Evolutionary conservation across 2,113 vertebrate genomes (phyloP).

Genomic region (Pituophis catenifer): DNA sequence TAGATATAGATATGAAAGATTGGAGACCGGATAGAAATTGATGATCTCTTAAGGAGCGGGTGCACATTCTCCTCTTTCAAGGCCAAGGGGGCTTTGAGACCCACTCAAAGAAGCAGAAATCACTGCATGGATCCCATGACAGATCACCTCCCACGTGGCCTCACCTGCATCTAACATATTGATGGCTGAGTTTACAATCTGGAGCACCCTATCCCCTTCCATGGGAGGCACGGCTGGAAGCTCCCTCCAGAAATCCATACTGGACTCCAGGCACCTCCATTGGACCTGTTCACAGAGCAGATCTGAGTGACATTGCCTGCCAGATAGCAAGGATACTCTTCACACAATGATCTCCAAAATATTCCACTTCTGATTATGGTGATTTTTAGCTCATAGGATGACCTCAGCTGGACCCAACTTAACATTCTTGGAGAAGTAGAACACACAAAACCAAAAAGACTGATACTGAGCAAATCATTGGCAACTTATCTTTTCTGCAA

Average conservation of each 20-base stretch:
- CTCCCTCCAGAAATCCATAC: background rate
- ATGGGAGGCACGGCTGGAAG: background rate
- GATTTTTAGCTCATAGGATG: background rate
- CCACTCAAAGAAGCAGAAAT: background rate
- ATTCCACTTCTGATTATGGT: background rate
- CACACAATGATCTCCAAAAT: background rate
- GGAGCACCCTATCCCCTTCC: background rate
- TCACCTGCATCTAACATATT: background rate
- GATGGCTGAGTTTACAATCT: background rate
- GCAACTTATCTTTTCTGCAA: background rate
- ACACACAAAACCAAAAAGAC: background rate
- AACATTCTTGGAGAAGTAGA: background rate
- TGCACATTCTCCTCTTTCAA: background rate
- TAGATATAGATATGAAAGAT: too few relatives aligned
- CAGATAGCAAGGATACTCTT: background rate
- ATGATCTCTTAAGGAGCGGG: background rate
- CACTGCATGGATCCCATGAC: background rate
- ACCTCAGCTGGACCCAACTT: background rate
- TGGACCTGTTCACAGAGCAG: background rate
- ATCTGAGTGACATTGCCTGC: background rate
- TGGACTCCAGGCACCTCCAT: background rate
- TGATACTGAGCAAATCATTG: background rate
- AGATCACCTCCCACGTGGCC: background rate
- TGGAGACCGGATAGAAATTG: background rate
- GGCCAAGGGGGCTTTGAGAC: background rate